A percentile compares a stretch with the other conserved stretches of the same genome.
These are phyloP conservation scores for Tragelaphus imberbis DNA, from an alignment of 2,113 vertebrate genomes.

Conservation along the genomic window DNA sequence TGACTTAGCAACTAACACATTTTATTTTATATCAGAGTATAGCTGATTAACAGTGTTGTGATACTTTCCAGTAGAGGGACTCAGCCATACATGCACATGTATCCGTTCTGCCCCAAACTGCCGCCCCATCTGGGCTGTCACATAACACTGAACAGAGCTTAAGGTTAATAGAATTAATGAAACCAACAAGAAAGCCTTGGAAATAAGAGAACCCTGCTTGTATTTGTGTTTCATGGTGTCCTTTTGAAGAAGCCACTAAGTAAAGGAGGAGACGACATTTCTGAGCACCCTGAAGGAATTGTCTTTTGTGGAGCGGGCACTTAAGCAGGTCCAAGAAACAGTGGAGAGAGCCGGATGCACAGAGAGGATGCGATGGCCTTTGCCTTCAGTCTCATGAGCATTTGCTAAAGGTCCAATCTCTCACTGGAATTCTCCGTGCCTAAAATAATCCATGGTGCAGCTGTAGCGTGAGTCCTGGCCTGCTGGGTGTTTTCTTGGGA, in stretches of 20 bases:
- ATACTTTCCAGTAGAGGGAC: background rate
- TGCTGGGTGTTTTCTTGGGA: background rate
- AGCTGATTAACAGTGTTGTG: background rate
- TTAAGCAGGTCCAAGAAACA: background rate
- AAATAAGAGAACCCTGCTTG: background rate
- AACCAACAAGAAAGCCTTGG: background rate
- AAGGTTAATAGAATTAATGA: background rate
- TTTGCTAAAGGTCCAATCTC: background rate
- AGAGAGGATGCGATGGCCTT: background rate
- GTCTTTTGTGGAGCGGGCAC: rapidly evolving
- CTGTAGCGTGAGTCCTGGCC: background rate
- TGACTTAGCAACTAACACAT: background rate
- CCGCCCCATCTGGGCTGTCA: rapidly evolving
- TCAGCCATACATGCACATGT: background rate
- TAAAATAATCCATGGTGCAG: background rate
- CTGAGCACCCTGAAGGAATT: background rate
- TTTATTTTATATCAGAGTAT: background rate
- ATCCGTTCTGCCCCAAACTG: background rate
- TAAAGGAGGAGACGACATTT: background rate
- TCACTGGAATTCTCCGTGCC: background rate
- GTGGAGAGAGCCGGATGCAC: background rate
- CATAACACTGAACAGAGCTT: background rate
- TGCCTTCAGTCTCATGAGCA: background rate
- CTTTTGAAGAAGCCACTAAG: background rate
- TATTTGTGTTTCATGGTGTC: background rate